Evolutionary conservation across 2,113 vertebrate species (phyloP), one percentile per base, ranked within the genome.

Genomic region (Caranx melampygus): DNA sequence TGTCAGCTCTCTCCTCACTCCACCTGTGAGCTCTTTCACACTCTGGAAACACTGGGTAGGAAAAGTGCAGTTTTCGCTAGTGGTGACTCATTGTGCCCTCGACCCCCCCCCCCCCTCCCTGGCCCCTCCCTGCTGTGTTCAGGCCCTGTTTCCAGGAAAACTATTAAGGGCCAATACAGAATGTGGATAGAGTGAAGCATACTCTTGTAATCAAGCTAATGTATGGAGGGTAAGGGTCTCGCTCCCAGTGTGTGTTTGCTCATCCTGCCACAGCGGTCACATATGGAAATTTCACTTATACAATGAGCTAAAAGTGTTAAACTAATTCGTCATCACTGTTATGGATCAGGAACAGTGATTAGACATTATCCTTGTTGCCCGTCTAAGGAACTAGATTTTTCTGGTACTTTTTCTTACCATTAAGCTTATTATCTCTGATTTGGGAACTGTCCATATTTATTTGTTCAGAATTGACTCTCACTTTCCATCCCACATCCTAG

Each of bases 31-130:
- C 63, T 13, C 64, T 68, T 85, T 79, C 52, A 64, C 26, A 73
- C 82, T 73, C 9, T 37, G 6, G 12, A 40, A 44, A 67, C 44
- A 9, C n/a, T 83, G 52, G 47, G 61, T 21, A 42, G 47, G 47
- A 34, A 37, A 75, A 60, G 33, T 68, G 72, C 37, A 81, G 6
- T 1, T 45, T 79, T 64, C 60, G 57, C 68, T 26, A 59, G 63
- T 80, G 87, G 72, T 87, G 91, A 88, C 75, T 88, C 88, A 79
- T 20, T 68, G 20, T 40, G 14, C 58, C 35, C n/a, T 42, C 70
- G 66, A 37, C 42, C 59, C 5, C 11, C 60, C 42, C 69, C 33
- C 61, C 64, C 35, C 44, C 60, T 5, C 26, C 16, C 49, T 66
- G 33, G 47, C 37, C 26, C n/a, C 5, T 47, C 37, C 26, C n/a